Percentiles rank a stretch among this genome's conserved stretches.
Evolutionary conservation across 2,888 invertebrate genomes (phyloP).

Genomic region (Campaea margaritaria): DNA sequence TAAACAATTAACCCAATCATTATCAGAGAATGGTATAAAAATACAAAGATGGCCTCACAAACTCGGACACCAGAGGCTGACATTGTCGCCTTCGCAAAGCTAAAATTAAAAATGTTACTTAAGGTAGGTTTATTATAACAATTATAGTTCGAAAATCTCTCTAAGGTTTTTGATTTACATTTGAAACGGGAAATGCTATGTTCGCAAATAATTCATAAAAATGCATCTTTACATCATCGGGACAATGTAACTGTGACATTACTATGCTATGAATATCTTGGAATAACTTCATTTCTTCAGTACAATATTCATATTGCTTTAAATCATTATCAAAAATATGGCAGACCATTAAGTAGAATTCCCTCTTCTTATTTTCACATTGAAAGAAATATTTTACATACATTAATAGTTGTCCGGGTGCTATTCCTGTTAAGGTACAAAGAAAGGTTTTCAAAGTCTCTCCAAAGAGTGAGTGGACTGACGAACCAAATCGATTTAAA

Average conservation of each 20-base stretch:
- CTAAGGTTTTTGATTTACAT: too few relatives aligned
- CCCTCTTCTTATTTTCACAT: constrained; percentile 20
- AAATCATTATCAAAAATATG: neutral
- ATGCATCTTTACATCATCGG: constrained; percentile 44
- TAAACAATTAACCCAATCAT: too few relatives aligned
- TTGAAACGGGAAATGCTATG: neutral
- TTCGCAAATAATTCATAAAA: constrained; percentile 23
- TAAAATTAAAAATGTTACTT: too few relatives aligned
- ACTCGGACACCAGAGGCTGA: too few relatives aligned
- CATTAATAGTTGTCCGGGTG: neutral
- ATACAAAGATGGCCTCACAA: too few relatives aligned
- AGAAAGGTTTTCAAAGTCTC: constrained; percentile 29
- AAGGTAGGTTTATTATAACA: too few relatives aligned
- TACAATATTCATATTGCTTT: neutral
- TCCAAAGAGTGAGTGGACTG: constrained; percentile 36
- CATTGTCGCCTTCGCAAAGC: too few relatives aligned
- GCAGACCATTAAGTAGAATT: constrained; percentile 22
- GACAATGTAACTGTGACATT: constrained; percentile 38
- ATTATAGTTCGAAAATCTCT: too few relatives aligned
- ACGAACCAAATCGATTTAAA: constrained; percentile 32
- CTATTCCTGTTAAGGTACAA: constrained; percentile 1
- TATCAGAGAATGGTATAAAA: too few relatives aligned
- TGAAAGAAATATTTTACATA: constrained; percentile 25
- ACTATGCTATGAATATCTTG: constrained; percentile 41
- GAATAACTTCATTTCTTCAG: constrained; percentile 14